Percentiles rank a stretch among this genome's conserved stretches.
phyloP scores from a whole-genome alignment of 2,797 vertebrate genomes.

The Epinephelus awoara region DNA sequence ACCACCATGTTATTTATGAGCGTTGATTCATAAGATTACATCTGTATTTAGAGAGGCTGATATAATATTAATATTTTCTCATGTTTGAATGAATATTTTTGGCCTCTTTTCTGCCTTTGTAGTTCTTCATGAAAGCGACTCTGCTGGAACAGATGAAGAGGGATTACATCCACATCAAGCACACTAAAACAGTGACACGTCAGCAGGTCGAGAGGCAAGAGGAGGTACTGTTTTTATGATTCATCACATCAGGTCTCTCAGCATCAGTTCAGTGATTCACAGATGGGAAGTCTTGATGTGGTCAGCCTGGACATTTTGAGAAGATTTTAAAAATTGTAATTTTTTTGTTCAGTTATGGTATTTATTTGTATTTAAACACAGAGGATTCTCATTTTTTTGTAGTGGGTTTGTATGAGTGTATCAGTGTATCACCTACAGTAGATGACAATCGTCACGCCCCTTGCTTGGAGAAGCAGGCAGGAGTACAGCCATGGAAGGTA shows the following conservation, averaged over 20 bases:
- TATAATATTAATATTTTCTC: not conserved
- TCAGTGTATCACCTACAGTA: too few species aligned
- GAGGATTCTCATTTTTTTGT: too few species aligned
- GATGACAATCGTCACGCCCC: too few species aligned
- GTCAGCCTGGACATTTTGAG: not conserved
- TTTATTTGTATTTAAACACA: not conserved
- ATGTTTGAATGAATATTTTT: not conserved
- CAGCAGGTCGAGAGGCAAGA: conserved; percentile 84
- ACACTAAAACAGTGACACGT: conserved; percentile 79
- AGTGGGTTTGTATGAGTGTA: too few species aligned
- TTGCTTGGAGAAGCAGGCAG: too few species aligned
- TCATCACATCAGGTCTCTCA: not conserved
- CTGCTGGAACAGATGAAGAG: conserved; percentile 85
- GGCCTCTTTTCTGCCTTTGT: not conserved
- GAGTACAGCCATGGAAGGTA: too few species aligned
- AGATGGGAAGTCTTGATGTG: not conserved
- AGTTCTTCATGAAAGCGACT: conserved; percentile 87
- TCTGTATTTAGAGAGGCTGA: not conserved
- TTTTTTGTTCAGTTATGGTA: not conserved
- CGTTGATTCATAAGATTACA: not conserved
- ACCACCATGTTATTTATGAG: accelerated
- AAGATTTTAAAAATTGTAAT: not conserved
- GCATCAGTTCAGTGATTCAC: not conserved
- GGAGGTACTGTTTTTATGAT: conserved; percentile 54
- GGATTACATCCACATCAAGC: conserved; percentile 85